A percentile compares a stretch with the other conserved stretches of the same genome.
phyloP scores from a whole-genome alignment of 2,113 vertebrate genomes.

The Meles meles region DNA sequence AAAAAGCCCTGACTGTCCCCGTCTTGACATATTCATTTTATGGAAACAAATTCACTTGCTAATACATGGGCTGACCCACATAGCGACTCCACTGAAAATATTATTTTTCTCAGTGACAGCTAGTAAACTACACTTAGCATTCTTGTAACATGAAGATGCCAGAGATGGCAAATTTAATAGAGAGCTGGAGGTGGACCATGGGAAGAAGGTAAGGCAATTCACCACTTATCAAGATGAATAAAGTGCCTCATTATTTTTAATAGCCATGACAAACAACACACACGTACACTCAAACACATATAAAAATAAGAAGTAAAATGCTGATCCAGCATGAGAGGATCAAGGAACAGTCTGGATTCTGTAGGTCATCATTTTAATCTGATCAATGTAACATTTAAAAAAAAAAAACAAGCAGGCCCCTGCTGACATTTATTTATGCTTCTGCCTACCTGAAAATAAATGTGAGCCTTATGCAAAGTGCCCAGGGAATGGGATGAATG shows the following conservation, averaged over 20 bases:
- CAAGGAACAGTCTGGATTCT: neutral
- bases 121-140: neutral
- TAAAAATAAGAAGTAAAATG: neutral
- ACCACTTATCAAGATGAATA: neutral
- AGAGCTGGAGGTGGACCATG: neutral
- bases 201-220: neutral
- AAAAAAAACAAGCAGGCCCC: neutral
- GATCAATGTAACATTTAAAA: neutral
- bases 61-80: constrained; percentile 8
- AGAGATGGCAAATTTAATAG: neutral
- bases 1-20: neutral
- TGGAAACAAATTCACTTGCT: constrained; percentile 50
- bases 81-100: constrained; percentile 37
- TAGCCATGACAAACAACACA: neutral
- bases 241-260: neutral
- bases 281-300: neutral
- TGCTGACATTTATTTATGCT: neutral
- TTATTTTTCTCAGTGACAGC: constrained; percentile 41
- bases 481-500: neutral
- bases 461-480: neutral
- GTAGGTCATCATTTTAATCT: constrained; percentile 32
- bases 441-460: constrained; percentile 11
- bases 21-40: constrained; percentile 47
- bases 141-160: neutral
- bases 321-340: neutral